These are phyloP conservation scores for Carlito syrichta DNA, from an alignment of 2,113 vertebrate species.

Conservation along the genomic window DNA sequence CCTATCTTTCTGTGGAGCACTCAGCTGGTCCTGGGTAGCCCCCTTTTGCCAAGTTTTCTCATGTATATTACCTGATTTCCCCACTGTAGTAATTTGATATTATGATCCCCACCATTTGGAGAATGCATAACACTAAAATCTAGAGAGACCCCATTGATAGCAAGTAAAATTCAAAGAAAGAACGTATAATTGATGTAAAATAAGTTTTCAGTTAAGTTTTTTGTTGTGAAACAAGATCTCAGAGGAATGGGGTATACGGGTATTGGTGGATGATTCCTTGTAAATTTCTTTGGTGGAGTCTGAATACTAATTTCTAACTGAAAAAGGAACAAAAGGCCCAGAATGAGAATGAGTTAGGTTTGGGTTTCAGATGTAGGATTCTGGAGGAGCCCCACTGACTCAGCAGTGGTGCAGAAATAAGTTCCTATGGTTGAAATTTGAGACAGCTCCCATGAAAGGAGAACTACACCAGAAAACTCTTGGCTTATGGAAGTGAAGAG, in stretches of 20 bases:
- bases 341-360: not conserved
- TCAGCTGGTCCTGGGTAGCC: not conserved
- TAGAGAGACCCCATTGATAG: not conserved
- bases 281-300: not conserved
- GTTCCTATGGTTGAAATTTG: not conserved
- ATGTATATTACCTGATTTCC: not conserved
- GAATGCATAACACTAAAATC: not conserved
- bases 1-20: not conserved
- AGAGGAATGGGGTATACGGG: not conserved
- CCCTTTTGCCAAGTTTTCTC: not conserved
- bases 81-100: not conserved
- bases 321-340: not conserved
- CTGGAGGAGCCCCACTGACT: not conserved
- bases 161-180: not conserved
- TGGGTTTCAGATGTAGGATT: not conserved
- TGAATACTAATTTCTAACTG: conserved; percentile 30
- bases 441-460: not conserved
- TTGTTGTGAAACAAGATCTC: not conserved
- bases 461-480: not conserved
- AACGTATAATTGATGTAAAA: not conserved
- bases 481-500: not conserved
- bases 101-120: not conserved
- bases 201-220: not conserved
- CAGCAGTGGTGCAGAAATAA: not conserved
- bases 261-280: not conserved